Evolutionary conservation across 2,797 vertebrate species (phyloP).

Genomic region (Capromys pilorides): DNA sequence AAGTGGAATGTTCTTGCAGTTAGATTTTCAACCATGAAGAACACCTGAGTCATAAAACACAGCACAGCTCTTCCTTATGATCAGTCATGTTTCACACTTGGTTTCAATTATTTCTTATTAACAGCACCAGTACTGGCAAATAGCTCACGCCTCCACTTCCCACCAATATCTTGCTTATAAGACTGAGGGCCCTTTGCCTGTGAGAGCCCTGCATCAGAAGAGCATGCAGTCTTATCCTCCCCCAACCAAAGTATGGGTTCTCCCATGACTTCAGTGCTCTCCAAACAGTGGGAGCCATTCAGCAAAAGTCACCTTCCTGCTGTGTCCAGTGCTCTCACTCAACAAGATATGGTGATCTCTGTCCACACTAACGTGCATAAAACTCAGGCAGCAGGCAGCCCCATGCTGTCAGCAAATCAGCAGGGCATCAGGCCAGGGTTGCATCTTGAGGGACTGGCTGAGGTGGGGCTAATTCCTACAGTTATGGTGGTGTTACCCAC

Average conservation of each 20-base stretch:
- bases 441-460: too few relatives aligned
- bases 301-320: too few relatives aligned
- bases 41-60: not conserved
- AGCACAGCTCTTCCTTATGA: not conserved
- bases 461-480: too few relatives aligned
- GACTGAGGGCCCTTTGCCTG: conserved; percentile 89
- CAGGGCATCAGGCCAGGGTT: too few relatives aligned
- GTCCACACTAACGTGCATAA: too few relatives aligned
- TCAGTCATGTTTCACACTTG: not conserved
- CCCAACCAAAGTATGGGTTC: conserved; percentile 88
- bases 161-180: not conserved
- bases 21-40: accelerated
- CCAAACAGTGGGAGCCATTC: too few relatives aligned
- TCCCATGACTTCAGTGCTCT: too few relatives aligned
- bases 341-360: too few relatives aligned
- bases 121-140: not conserved
- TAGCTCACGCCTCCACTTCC: not conserved
- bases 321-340: too few relatives aligned
- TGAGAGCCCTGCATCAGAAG: conserved; percentile 86
- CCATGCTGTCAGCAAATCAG: too few relatives aligned
- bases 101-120: not conserved
- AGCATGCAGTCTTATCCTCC: conserved; percentile 80
- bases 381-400: too few relatives aligned
- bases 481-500: too few relatives aligned
- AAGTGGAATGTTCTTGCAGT: not conserved